phyloP scores from a whole-genome alignment of 2,113 vertebrate genomes.

The Tinamus guttatus region DNA sequence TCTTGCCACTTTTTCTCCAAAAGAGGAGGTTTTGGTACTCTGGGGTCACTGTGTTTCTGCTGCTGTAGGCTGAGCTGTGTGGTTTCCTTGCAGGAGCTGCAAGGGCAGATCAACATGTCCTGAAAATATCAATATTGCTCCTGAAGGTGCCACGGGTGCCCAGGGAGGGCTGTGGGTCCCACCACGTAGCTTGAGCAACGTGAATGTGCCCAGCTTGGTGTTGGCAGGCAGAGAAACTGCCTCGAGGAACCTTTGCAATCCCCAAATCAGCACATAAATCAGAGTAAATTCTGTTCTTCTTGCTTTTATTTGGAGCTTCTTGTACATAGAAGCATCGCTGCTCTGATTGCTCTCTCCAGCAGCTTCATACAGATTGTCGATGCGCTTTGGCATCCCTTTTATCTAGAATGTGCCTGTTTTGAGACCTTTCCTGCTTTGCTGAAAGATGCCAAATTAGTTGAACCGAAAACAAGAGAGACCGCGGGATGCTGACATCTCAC shows the following conservation, averaged over 20 bases:
- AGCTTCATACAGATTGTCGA: background rate
- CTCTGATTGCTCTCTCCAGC: no score
- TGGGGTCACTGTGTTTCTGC: background rate
- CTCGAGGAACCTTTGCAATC: background rate
- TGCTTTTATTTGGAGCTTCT: background rate
- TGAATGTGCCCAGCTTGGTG: background rate
- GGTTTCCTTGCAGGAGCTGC: background rate
- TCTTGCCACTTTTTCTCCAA: rapidly evolving
- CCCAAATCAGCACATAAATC: no score
- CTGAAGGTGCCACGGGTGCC: rapidly evolving
- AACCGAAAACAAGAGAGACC: no score
- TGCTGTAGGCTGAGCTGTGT: background rate
- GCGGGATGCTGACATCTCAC: no score
- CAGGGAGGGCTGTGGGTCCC: no score
- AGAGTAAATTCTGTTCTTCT: no score
- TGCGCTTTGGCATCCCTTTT: no score
- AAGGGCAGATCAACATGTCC: rapidly evolving
- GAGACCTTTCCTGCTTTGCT: no score
- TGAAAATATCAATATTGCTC: background rate
- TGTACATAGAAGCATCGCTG: background rate
- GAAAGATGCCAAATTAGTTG: no score
- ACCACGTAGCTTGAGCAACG: background rate
- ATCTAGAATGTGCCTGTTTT: no score
- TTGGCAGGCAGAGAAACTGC: background rate
- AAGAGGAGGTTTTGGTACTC: background rate